Evolutionary conservation across 2,797 vertebrate species (phyloP), one percentile per base, ranked within the genome.

Genomic region (Pogonophryne albipinna): DNA sequence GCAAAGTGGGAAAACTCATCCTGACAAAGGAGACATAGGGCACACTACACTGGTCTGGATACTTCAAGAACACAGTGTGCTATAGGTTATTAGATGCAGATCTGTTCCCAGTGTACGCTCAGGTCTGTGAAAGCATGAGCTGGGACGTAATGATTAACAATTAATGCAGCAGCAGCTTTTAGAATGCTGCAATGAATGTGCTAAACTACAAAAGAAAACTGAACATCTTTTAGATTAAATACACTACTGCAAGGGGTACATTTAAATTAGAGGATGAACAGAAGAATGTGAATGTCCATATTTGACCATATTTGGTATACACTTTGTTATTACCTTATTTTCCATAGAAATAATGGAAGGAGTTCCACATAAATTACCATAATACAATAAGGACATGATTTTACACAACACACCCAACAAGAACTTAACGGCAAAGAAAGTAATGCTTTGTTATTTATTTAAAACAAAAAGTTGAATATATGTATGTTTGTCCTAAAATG

Each of bases 1-100:
- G 74, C 68, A 60, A 45, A 46, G 57, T 66, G 71, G 47, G 49
- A 72, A 45, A 79, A 61, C 47, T 19, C 51, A 15, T 66, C 3
- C 9, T 0, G 34, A 3, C 14, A 44, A 62, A 70, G 72, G 56
- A 59, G 55, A 62, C 62, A 15, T 45, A 44, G 6, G 8, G 16
- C 31, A 3, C 16, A 31, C 51, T 5, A 4, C 10, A 5, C 31
- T 1, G 10, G 55, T 52, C 38, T 23, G 16, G 31, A 57, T 20
- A n/a, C 15, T 31, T 31, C 41, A 51, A 13, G 12, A 53, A 46
- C 10, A 17, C 15, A 10, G 6, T 27, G 56, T 49, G 5, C 34
- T 34, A 14, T 4, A 19, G 2, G 13, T 19, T 49, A 66, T 45
- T 52, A 4, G 71, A 66, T 41, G 23, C 44, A 45, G 4, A 16